These are phyloP conservation scores for Atherinomorus stipes DNA, from an alignment of 2,113 vertebrate species.

Conservation along the genomic window DNA sequence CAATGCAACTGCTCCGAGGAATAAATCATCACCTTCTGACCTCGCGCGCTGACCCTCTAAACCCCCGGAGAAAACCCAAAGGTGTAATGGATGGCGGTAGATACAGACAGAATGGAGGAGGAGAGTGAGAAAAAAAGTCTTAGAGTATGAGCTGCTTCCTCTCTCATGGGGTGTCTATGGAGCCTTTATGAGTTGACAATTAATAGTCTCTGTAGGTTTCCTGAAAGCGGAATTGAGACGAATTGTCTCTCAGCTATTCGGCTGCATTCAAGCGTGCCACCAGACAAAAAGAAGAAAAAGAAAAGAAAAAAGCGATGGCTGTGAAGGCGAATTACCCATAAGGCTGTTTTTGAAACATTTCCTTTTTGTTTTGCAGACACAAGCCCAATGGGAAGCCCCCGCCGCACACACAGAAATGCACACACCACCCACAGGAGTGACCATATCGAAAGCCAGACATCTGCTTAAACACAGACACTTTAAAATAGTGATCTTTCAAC, in stretches of 20 bases:
- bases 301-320: constrained; percentile 62
- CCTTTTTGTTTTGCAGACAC: constrained; percentile 67
- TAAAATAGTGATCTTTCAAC: constrained; percentile 56
- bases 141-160: constrained; percentile 59
- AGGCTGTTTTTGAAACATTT: constrained; percentile 74
- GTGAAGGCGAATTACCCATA: constrained; percentile 65
- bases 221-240: constrained; percentile 79
- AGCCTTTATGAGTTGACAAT: constrained; percentile 79
- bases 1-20: constrained; percentile 69
- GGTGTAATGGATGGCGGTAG: constrained; percentile 66
- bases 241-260: constrained; percentile 78
- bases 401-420: constrained; percentile 10
- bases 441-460: constrained; percentile 40
- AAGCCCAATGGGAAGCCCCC: constrained; percentile 48
- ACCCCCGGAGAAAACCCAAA: constrained; percentile 64
- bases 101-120: constrained; percentile 30
- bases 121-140: constrained; percentile 44
- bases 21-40: constrained; percentile 78
- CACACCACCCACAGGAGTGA: constrained; percentile 29
- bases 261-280: constrained; percentile 78
- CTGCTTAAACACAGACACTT: constrained; percentile 39
- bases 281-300: constrained; percentile 62
- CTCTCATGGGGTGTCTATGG: constrained; percentile 52
- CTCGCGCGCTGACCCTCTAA: constrained; percentile 56
- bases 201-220: constrained; percentile 79